phyloP scores from a whole-genome alignment of 2,888 invertebrate genomes.

The Ornithoptera alexandrae region DNA sequence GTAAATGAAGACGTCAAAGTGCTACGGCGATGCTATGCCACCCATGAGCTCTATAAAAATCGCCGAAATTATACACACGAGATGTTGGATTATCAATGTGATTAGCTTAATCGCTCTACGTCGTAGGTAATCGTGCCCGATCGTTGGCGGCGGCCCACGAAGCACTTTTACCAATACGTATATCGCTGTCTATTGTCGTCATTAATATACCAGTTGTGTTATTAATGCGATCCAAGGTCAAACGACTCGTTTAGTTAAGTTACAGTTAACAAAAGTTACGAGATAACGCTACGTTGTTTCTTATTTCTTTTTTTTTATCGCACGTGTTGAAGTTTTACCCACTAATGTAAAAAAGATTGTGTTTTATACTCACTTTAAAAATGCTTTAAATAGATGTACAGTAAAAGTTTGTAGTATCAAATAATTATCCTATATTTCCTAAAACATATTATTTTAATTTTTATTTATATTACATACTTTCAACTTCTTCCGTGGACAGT shows the following conservation, averaged over 20 bases:
- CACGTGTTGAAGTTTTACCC: neutral
- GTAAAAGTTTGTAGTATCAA: too few relatives aligned
- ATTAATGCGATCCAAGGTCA: slow-evolving; percentile 48
- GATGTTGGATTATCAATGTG: slow-evolving; percentile 60
- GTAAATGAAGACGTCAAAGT: slow-evolving; percentile 54
- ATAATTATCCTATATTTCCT: too few relatives aligned
- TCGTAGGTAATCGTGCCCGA: slow-evolving; percentile 39
- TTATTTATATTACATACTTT: too few relatives aligned
- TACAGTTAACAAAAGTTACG: slow-evolving; percentile 34
- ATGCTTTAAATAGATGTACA: too few relatives aligned
- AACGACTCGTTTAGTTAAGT: slow-evolving; percentile 45
- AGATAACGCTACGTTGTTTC: slow-evolving; percentile 33
- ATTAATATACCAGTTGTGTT: slow-evolving; percentile 46
- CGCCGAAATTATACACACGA: slow-evolving; percentile 66
- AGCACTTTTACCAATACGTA: slow-evolving; percentile 50
- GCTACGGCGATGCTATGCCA: slow-evolving; percentile 50
- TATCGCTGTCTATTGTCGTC: slow-evolving; percentile 55
- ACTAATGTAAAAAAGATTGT: neutral
- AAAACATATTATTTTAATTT: too few relatives aligned
- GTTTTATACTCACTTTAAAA: neutral
- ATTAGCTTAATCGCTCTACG: slow-evolving; percentile 67
- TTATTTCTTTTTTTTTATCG: slow-evolving; percentile 1
- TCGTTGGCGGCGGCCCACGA: slow-evolving; percentile 45
- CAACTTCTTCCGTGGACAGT: too few relatives aligned
- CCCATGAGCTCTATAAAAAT: slow-evolving; percentile 65